Percentiles rank a stretch among this genome's conserved stretches.
Conservation (phyloP, 2,888 invertebrate genomes). For the Mesoligia furuncula region DNA sequence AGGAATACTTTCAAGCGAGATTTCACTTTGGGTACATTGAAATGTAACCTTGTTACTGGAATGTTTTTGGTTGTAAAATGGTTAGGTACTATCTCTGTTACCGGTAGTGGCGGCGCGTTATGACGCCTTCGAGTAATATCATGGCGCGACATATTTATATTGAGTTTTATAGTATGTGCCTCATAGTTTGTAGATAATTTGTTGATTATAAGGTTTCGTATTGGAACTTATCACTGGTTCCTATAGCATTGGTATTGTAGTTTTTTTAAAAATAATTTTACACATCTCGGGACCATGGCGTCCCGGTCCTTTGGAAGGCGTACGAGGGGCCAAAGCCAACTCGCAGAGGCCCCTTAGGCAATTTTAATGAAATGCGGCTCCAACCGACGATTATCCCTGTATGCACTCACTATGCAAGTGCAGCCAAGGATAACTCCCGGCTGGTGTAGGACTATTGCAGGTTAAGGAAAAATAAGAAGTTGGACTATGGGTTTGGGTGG, state of each 20-base stretch:
- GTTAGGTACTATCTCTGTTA: conserved; percentile 29
- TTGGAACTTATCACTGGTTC: neutral
- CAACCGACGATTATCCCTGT: too few species aligned
- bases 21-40: conserved; percentile 55
- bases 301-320: too few species aligned
- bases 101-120: conserved; percentile 1
- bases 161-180: neutral
- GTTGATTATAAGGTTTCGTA: neutral
- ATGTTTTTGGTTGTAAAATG: conserved; percentile 47
- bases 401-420: too few species aligned
- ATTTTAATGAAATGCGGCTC: too few species aligned
- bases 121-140: conserved; percentile 9
- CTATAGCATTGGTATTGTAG: neutral
- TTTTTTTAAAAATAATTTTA: too few species aligned
- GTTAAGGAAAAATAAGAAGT: too few species aligned
- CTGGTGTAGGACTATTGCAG: too few species aligned
- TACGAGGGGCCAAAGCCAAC: too few species aligned
- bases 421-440: too few species aligned
- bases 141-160: conserved; percentile 10
- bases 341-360: too few species aligned
- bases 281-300: too few species aligned
- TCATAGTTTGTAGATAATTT: neutral
- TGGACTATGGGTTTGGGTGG: too few species aligned
- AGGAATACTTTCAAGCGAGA: conserved; percentile 56
- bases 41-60: conserved; percentile 47